A percentile compares a stretch with the other conserved stretches of the same genome.
phyloP scores from a whole-genome alignment of 2,888 invertebrate genomes.

The Lochmaea crataegi region DNA sequence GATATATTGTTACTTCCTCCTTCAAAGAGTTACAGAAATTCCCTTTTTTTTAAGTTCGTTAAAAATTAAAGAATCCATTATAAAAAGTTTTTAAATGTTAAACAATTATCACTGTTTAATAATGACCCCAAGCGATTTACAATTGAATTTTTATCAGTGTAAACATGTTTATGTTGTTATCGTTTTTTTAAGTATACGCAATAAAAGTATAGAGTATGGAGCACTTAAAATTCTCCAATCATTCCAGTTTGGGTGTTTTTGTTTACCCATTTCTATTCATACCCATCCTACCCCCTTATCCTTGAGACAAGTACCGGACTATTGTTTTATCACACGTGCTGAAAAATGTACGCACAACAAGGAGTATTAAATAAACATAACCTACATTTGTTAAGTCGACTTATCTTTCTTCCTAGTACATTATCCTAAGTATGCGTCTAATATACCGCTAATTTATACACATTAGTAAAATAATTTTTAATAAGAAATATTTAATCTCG shows the following conservation, averaged over 20 bases:
- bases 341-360: not conserved
- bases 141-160: not conserved
- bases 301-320: not conserved
- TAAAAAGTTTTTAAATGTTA: not conserved
- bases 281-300: slow-evolving; percentile 6
- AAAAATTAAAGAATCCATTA: no score
- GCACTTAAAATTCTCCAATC: slow-evolving; percentile 1
- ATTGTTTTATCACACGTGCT: slow-evolving; percentile 7
- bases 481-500: not conserved
- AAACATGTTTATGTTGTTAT: slow-evolving; percentile 5
- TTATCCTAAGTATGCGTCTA: not conserved
- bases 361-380: slow-evolving; percentile 2
- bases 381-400: not conserved
- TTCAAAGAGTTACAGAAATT: no score
- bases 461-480: not conserved
- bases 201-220: not conserved
- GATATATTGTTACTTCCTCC: no score
- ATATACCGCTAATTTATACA: not conserved
- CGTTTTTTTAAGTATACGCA: not conserved
- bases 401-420: slow-evolving; percentile 7
- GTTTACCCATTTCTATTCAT: not conserved
- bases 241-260: not conserved
- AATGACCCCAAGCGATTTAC: not conserved
- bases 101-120: not conserved
- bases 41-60: no score